Base-by-base conservation (phyloP, 2,888 invertebrate genomes). In the Agrilus cyanescens region DNA sequence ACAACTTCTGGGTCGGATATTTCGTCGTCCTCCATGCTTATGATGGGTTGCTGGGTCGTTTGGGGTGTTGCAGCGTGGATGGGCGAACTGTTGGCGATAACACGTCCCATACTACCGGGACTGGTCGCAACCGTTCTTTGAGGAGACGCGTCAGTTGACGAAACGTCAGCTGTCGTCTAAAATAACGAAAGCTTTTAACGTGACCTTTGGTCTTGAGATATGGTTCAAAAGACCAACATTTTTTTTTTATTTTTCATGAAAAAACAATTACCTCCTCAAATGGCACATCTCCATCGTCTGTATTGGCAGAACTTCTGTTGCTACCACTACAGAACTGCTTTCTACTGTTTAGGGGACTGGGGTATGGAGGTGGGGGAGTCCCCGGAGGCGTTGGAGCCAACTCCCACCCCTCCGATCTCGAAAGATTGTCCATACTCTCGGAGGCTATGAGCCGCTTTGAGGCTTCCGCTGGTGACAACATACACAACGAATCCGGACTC, bases 11-110 rank as follows among this genome's bases (percentile, higher is more conserved):
- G 84, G 57, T 89, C 86, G 1, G 89, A 88, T 48, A 86, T 82
- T 56, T 93, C 93, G 58, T 94, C 94, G 60, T 94, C 94, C 63
- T 95, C 94, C 88, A 94, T 93, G 12, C 90, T 90, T 57, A 94
- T 89, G 45, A 94, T 93, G 36, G 84, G 82, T 61, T 84, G 76
- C 60, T 86, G 87, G 3, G 74, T 70, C 53, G 56, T 57, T 43
- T 59, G 63, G 10, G 65, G 57, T 29, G 59, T 66, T 38, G 68
- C 66, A 16, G 67, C 66, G 39, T 63, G 63, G 41, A 67, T 66
- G 10, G 63, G 63, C n/a, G 65, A 62, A 54, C 56, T 64, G 43
- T 61, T 61, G 3, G 59, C 56, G 35, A 54, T 34, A 39, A 50
- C 55, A 45, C 52, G 45, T 31, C 47, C 45, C 35, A 53, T 20